These are phyloP conservation scores for Neodontobutis hainanensis DNA, from an alignment of 2,113 vertebrate genomes.

Conservation along the genomic window DNA sequence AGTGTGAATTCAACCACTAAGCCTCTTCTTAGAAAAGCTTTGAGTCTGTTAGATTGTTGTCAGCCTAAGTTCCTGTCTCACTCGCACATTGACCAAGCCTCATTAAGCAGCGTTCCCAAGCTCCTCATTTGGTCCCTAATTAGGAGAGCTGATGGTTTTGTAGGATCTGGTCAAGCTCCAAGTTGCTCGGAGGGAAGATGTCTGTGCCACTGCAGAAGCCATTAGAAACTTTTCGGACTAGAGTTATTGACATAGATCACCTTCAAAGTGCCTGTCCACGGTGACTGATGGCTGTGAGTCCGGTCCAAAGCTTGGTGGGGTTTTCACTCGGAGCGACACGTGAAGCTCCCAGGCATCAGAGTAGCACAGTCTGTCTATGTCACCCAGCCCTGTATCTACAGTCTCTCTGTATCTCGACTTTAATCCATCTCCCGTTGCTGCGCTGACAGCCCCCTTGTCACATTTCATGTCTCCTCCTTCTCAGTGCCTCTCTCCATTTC, in stretches of 20 bases:
- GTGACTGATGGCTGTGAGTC: slow-evolving; percentile 41
- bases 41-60: slow-evolving; percentile 30
- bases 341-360: slow-evolving; percentile 31
- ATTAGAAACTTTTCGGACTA: slow-evolving; percentile 41
- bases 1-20: slow-evolving; percentile 13
- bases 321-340: slow-evolving; percentile 32
- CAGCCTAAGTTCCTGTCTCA: slow-evolving; percentile 45
- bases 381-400: slow-evolving; percentile 30
- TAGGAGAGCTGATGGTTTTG: slow-evolving; percentile 54
- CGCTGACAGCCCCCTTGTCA: slow-evolving; percentile 47
- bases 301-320: slow-evolving; percentile 31
- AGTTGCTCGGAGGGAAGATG: slow-evolving; percentile 36
- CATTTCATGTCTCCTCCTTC: slow-evolving; percentile 43
- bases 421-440: slow-evolving; percentile 58
- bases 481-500: slow-evolving; percentile 45
- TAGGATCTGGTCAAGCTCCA: slow-evolving; percentile 57
- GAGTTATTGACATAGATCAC: slow-evolving; percentile 28
- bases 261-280: slow-evolving; percentile 22
- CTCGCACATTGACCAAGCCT: slow-evolving; percentile 58
- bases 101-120: slow-evolving; percentile 63
- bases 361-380: slow-evolving; percentile 45
- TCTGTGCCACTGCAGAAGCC: slow-evolving; percentile 26
- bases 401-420: slow-evolving; percentile 33
- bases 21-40: slow-evolving; percentile 18
- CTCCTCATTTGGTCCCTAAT: slow-evolving; percentile 61